Conservation (phyloP, 2,797 vertebrate genomes). For the Passerculus sandwichensis region DNA sequence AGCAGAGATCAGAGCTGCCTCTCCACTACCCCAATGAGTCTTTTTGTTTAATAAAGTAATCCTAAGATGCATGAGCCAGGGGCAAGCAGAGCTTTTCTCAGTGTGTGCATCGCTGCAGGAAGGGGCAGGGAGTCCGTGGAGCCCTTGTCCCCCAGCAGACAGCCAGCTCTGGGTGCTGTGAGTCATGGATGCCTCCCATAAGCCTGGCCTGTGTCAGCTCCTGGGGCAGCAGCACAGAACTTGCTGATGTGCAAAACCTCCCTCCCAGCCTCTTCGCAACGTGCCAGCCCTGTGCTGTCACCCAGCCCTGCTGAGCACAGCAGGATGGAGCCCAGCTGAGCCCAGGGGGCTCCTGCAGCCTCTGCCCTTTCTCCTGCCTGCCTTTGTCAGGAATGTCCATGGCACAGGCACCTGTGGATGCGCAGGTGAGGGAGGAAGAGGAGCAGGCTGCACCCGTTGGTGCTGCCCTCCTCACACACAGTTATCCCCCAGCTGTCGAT, state of each 20-base stretch:
- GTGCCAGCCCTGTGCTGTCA: neutral
- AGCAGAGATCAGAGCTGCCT: neutral
- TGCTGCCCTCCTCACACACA: neutral
- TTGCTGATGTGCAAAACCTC: neutral
- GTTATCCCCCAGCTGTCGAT: rapidly evolving
- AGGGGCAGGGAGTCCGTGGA: neutral
- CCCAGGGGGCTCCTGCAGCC: rapidly evolving
- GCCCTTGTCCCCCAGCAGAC: neutral
- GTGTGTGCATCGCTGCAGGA: neutral
- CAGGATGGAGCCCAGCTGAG: neutral
- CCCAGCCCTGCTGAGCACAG: conserved; percentile 18
- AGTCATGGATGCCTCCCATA: rapidly evolving
- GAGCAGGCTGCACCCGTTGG: neutral
- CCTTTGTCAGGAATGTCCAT: rapidly evolving
- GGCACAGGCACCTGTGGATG: rapidly evolving
- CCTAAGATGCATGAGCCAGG: neutral
- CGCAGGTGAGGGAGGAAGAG: neutral
- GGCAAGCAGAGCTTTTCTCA: neutral
- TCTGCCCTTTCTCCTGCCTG: neutral
- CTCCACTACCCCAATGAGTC: neutral
- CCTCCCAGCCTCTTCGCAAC: neutral
- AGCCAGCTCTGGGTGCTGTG: neutral
- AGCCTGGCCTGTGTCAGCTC: neutral
- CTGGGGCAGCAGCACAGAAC: neutral
- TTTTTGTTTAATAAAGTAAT: neutral